phyloP scores from a whole-genome alignment of 2,888 invertebrate genomes.

The Synanthedon vespiformis region DNA sequence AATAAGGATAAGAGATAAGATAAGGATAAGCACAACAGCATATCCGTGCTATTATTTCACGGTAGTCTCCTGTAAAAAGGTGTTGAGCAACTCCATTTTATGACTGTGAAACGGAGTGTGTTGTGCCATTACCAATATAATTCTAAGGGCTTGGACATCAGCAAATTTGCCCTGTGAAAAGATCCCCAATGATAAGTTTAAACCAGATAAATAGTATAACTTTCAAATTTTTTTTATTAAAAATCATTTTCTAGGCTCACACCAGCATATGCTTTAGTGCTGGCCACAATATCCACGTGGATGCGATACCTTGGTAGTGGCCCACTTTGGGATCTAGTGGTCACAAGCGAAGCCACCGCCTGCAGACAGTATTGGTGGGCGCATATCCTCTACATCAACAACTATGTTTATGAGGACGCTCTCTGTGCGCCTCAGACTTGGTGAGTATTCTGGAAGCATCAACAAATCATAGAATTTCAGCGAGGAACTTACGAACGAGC shows the following conservation, averaged over 20 bases:
- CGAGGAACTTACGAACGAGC: too few species aligned
- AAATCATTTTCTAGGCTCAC: conserved; percentile 31
- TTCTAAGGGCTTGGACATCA: too few species aligned
- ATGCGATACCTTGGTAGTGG: conserved; percentile 39
- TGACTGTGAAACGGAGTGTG: too few species aligned
- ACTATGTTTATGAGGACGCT: conserved; percentile 42
- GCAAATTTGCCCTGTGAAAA: background rate
- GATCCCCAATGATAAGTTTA: background rate
- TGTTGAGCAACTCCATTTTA: too few species aligned
- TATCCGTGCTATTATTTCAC: too few species aligned
- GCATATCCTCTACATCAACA: conserved; percentile 54
- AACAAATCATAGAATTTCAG: background rate
- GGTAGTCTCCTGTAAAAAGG: too few species aligned
- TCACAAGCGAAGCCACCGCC: conserved; percentile 32
- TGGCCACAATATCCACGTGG: conserved; percentile 42
- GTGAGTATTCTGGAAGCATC: conserved; percentile 14
- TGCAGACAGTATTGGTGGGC: conserved; percentile 62
- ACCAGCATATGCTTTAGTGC: conserved; percentile 42
- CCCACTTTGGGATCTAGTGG: conserved; percentile 45
- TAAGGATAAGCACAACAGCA: too few species aligned
- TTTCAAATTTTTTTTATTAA: background rate
- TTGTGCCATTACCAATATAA: too few species aligned
- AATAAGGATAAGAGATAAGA: too few species aligned
- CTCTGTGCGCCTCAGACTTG: conserved; percentile 44
- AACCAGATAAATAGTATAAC: too few species aligned